Conservation (phyloP, 2,113 vertebrate genomes). For the Rana temporaria region DNA sequence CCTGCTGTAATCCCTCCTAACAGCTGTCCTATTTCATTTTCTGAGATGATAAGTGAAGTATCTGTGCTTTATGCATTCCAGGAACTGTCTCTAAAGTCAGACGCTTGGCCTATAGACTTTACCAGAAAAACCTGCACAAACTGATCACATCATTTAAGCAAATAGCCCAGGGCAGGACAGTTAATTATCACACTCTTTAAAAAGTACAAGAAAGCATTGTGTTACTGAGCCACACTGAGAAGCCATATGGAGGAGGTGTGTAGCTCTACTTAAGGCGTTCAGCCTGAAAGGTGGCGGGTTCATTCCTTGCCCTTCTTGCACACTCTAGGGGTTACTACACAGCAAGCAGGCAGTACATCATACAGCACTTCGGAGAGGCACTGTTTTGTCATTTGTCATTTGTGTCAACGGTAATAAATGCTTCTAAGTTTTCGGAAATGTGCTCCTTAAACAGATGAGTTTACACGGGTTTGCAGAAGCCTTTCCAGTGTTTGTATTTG, state of each 20-base stretch:
- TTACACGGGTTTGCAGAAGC: background rate
- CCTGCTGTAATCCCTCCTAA: slow-evolving; percentile 50
- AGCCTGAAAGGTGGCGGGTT: slow-evolving; percentile 20
- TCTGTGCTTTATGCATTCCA: slow-evolving; percentile 55
- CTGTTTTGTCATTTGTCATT: slow-evolving; percentile 42
- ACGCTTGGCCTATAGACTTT: slow-evolving; percentile 46
- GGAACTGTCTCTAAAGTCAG: slow-evolving; percentile 52
- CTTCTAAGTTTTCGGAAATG: slow-evolving; percentile 26
- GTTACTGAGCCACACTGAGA: background rate
- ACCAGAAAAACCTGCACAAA: slow-evolving; percentile 24
- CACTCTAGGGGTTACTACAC: slow-evolving; percentile 10
- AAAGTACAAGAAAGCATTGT: slow-evolving; percentile 20
- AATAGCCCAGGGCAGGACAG: slow-evolving; percentile 29
- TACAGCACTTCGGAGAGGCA: slow-evolving; percentile 7
- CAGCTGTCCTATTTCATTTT: slow-evolving; percentile 55
- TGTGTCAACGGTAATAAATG: slow-evolving; percentile 45
- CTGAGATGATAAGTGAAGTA: slow-evolving; percentile 52
- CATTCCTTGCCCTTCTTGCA: slow-evolving; percentile 6
- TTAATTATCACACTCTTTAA: slow-evolving; percentile 20
- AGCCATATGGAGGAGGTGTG: slow-evolving; percentile 42
- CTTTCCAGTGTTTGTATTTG: slow-evolving; percentile 11
- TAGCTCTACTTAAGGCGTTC: slow-evolving; percentile 18
- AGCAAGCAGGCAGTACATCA: slow-evolving; percentile 32
- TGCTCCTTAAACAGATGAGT: slow-evolving; percentile 20
- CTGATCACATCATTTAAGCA: slow-evolving; percentile 9